Base-by-base conservation (phyloP, 2,888 invertebrate species). In the Amphipyra berbera region DNA sequence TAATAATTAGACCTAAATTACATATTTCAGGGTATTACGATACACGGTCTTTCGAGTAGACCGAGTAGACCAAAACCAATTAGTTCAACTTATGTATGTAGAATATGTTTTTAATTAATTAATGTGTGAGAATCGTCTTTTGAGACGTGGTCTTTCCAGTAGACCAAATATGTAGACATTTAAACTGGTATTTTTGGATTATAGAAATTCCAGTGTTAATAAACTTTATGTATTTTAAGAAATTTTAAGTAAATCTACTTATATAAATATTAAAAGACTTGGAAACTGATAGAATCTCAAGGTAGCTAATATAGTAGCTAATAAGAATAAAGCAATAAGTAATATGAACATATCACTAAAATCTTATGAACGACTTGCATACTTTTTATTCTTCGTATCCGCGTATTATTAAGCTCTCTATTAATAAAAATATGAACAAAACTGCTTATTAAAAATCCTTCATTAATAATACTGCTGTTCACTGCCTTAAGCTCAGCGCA, bases 11-110 rank as follows among this genome's bases (percentile, higher is more conserved):
- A n/a, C n/a, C 12, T 37, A 10, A 3, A 10, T 37, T 10, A 4
- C 10, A 9, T 10, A 37, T 0, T 33, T 53, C n/a, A 2, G 33
- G 48, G 37, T 56, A 21, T 68, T 46, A 35, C 30, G 52, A 47
- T 40, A 21, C 37, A 10, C 7, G 47, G 68, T 75, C 56, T 69
- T 76, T 50, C 13, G 45, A 67, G 69, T 61, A 76, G 73, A 76
- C 61, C 53, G 45, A 75, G 66, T 69, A 69, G 73, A 73, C 62
- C 62, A 62, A n/a, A 49, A 58, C 42, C 9, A 37, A 37, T 54
- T 62, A 58, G 49, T 54, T 47, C 10, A 41, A 57, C 13, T 7
- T 56, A 47, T 48, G 2, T 33, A 48, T 38, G 15, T 55, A 60
- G 42, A 4, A 38, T 38, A 44, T 54, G 47, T 15, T 47, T 47